Evolutionary conservation across 2,888 invertebrate species (phyloP).

Genomic region (Thysanoteuthis rhombus): DNA sequence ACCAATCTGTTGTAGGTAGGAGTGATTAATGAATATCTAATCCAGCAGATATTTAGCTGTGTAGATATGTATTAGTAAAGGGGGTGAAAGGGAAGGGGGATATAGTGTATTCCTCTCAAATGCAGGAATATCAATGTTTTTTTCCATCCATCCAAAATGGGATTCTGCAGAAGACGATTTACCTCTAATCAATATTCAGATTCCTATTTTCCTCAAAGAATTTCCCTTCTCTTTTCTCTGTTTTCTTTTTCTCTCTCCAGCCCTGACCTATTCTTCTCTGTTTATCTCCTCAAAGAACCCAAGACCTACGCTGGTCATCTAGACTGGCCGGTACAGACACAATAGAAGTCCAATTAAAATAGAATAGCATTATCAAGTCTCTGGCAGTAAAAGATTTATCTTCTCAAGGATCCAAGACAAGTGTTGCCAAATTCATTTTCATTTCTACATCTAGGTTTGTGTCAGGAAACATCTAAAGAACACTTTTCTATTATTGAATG

Average conservation of each 20-base stretch:
- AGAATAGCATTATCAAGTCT: not conserved
- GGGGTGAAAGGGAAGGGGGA: not conserved
- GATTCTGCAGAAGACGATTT: not conserved
- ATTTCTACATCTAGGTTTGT: too few species aligned
- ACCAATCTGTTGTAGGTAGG: too few species aligned
- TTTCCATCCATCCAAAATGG: not conserved
- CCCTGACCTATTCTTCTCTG: not conserved
- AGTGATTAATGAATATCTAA: not conserved
- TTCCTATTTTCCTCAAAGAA: not conserved
- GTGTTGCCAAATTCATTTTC: too few species aligned
- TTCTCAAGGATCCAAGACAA: too few species aligned
- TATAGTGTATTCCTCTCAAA: not conserved
- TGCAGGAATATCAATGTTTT: not conserved
- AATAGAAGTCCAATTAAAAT: not conserved
- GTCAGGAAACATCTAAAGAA: too few species aligned
- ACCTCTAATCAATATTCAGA: not conserved
- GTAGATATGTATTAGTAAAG: not conserved
- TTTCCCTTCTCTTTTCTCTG: not conserved
- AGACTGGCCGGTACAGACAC: not conserved
- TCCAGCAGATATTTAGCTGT: not conserved
- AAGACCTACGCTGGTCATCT: not conserved
- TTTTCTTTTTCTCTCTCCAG: not conserved
- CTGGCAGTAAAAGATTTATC: not conserved
- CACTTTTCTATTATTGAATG: too few species aligned
- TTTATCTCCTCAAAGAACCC: not conserved